A percentile compares a stretch with the other conserved stretches of the same genome.
Conservation (phyloP, 2,113 vertebrate species). For the Brachyistius frenatus region DNA sequence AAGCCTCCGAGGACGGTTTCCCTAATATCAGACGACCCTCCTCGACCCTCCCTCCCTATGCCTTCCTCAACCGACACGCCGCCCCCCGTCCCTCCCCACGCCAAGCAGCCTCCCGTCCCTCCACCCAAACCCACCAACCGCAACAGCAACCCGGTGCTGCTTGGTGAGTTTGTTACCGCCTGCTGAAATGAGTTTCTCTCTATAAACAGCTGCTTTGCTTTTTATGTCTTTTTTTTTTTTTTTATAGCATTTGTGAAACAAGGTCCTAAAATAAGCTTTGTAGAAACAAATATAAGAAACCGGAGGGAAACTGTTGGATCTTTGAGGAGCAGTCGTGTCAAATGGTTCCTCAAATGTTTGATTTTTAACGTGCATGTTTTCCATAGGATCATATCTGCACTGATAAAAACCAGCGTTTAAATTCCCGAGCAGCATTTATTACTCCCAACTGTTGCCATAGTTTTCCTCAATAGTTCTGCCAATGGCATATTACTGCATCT, state of each 20-base stretch:
- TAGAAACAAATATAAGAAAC: no score
- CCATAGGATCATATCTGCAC: no score
- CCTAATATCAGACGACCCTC: constrained; percentile 65
- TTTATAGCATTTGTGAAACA: neutral
- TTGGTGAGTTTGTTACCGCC: constrained; percentile 86
- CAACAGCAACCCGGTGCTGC: constrained; percentile 88
- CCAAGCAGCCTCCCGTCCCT: constrained; percentile 92
- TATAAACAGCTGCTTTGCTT: constrained; percentile 18
- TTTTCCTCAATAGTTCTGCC: no score
- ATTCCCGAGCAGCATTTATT: no score
- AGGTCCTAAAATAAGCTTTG: neutral
- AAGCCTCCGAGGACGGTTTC: constrained; percentile 82
- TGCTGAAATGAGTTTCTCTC: neutral
- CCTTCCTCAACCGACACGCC: constrained; percentile 24
- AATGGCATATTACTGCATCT: no score
- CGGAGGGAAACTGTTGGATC: no score
- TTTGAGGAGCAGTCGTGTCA: no score
- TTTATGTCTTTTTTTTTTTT: constrained; percentile 14
- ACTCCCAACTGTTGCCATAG: no score
- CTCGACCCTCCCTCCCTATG: constrained; percentile 57
- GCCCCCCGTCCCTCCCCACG: constrained; percentile 68
- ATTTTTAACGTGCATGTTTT: no score
- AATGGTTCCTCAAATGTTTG: no score
- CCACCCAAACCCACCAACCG: constrained; percentile 95
- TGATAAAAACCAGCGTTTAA: no score